phyloP scores from a whole-genome alignment of 2,113 vertebrate species.

The Odontophorus gujanensis region DNA sequence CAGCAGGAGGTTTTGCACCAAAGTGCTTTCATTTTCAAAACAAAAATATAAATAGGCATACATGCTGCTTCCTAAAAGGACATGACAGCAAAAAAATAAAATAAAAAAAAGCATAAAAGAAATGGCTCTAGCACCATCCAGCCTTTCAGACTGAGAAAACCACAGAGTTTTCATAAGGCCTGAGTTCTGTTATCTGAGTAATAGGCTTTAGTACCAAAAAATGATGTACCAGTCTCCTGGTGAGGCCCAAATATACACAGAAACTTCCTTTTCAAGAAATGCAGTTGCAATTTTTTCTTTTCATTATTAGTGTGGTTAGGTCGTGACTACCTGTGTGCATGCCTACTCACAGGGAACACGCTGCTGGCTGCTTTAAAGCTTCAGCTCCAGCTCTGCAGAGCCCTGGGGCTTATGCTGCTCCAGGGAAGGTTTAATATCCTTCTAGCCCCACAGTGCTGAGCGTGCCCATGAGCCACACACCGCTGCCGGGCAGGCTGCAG shows the following conservation, averaged over 20 bases:
- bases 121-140: conserved; percentile 9
- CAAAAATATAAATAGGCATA: conserved; percentile 46
- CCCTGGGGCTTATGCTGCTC: not conserved
- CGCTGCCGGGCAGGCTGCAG: not conserved
- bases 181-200: conserved; percentile 51
- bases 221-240: not conserved
- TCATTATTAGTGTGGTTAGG: conserved; percentile 8
- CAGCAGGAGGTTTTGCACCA: not conserved
- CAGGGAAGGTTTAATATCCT: not conserved
- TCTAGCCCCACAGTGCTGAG: not conserved
- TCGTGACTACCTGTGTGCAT: conserved; percentile 15
- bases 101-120: not conserved
- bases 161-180: conserved; percentile 32
- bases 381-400: not conserved
- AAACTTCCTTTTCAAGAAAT: conserved; percentile 63
- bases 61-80: conserved; percentile 45
- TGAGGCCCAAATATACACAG: conserved; percentile 29
- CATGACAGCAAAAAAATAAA: not conserved
- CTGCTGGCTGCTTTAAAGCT: not conserved
- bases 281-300: not conserved
- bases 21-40: conserved; percentile 59
- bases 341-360: not conserved
- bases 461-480: not conserved
- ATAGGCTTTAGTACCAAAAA: conserved; percentile 35
- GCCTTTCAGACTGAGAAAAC: conserved; percentile 54